Base-by-base conservation (phyloP, 2,797 vertebrate species). In the Columba guinea region DNA sequence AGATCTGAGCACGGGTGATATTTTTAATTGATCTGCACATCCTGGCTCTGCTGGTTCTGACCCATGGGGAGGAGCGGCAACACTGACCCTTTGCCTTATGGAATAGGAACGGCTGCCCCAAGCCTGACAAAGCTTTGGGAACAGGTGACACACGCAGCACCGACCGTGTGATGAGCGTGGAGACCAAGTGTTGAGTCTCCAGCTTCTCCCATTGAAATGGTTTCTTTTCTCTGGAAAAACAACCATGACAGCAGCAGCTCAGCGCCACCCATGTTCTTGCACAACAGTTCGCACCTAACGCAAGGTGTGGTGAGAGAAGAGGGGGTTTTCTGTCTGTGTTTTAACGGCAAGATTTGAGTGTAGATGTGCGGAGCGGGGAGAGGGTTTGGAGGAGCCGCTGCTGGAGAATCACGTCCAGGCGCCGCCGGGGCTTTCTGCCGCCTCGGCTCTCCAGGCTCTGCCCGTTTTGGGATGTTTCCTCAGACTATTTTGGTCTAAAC, bases 401-500 rank as follows among this genome's bases (percentile, higher is more conserved):
- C 21, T 49, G 69, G 74, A 58, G 78, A 76, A 30, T 35, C n/a
- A 58, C 59, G 71, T 90, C 89, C 67, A 90, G 96, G 96, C 71
- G 46, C 55, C 48, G 68, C 56, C 32, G 74, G 77, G 81, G 91
- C 73, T 78, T 90, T 77, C 87, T 89, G 93, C 84, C 27, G 9
- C 6, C 80, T 93, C 55, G 79, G 64, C 65, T 81, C 87, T 84
- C 63, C n/a, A 7, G 83, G 39, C 88, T 86, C 30, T 84, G 93
- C 93, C 96, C 86, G 19, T 65, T 71, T 10, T 35, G 69, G 88
- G 92, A 90, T 2, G 20, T 56, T 92, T 75, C 69, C 58, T 11
- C 17, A 19, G 90, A 63, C 79, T 80, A 63, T 74, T 90, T 90
- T 76, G 88, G 90, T 94, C 88, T 56, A 80, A 94, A 94, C 80